These are phyloP conservation scores for Psix sp. DNA, from an alignment of 1,140 invertebrate species.

Conservation along the genomic window DNA sequence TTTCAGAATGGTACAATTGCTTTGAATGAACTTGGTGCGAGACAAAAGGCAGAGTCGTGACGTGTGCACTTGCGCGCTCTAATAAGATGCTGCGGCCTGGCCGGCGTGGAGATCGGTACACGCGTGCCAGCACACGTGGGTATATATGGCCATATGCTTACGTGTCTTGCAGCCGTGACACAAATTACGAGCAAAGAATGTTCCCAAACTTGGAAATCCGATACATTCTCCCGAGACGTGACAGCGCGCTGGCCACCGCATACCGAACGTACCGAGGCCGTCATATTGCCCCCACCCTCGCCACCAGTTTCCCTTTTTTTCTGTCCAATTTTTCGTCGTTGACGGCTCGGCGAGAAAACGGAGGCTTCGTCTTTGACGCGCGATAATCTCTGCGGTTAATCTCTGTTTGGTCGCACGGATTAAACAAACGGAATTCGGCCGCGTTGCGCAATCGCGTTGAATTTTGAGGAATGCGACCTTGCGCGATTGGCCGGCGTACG, in stretches of 20 bases:
- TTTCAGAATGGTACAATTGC: no score
- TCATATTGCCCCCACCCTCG: constrained; percentile 11
- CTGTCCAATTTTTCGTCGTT: not conserved
- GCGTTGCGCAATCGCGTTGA: constrained; percentile 45
- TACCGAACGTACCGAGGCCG: constrained; percentile 50
- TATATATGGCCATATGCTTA: constrained; percentile 60
- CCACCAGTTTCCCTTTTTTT: not conserved
- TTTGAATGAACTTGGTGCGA: not conserved
- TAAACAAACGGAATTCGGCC: constrained; percentile 38
- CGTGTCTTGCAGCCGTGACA: constrained; percentile 58
- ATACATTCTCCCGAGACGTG: constrained; percentile 55
- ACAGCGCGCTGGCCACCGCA: constrained; percentile 55
- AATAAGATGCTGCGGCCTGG: constrained; percentile 40
- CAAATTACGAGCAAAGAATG: constrained; percentile 61
- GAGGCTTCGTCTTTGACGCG: no score
- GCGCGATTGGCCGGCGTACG: constrained; percentile 48
- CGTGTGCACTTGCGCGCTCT: constrained; percentile 27
- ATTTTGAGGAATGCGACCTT: constrained; percentile 52
- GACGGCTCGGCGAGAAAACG: not conserved
- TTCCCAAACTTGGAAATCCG: constrained; percentile 62
- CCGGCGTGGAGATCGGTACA: constrained; percentile 47
- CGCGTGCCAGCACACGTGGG: constrained; percentile 51
- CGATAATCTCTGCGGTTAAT: no score
- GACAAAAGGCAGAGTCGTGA: constrained; percentile 22
- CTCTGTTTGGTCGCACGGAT: constrained; percentile 18